Percentiles rank a stretch among this genome's conserved stretches.
phyloP scores from a whole-genome alignment of 2,888 invertebrate species.

The Drosophila melanosoma region DNA sequence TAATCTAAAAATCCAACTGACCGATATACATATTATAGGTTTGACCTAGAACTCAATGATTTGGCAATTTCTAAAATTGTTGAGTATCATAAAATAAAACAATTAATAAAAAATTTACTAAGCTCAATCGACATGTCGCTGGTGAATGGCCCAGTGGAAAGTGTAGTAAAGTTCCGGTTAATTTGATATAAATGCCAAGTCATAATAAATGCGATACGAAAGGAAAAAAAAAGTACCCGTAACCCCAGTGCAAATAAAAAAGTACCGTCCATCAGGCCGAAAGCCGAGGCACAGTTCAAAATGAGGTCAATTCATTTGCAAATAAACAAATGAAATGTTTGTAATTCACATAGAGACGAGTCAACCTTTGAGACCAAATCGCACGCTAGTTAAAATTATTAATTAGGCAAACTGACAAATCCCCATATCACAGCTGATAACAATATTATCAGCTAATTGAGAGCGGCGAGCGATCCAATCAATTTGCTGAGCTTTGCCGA shows the following conservation, averaged over 20 bases:
- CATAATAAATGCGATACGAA: constrained; percentile 28
- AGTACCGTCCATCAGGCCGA: constrained; percentile 48
- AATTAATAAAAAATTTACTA: too few relatives aligned
- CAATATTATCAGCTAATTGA: constrained; percentile 47
- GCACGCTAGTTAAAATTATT: background rate
- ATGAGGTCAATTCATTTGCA: constrained; percentile 53
- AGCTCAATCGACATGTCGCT: background rate
- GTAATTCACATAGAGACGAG: constrained; percentile 61
- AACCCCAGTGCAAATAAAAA: constrained; percentile 39
- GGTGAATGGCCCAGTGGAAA: constrained; percentile 23
- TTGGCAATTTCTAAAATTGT: background rate
- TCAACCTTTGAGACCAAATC: constrained; percentile 16
- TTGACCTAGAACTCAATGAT: constrained; percentile 32
- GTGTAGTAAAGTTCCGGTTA: constrained; percentile 27
- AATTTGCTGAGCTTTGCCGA: constrained; percentile 17
- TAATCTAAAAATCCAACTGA: constrained; percentile 27
- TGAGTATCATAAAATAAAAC: background rate
- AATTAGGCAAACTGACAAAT: constrained; percentile 33
- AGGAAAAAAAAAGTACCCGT: constrained; percentile 45
- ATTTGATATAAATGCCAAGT: constrained; percentile 28
- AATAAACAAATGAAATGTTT: background rate
- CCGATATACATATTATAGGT: constrained; percentile 11
- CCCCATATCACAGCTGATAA: constrained; percentile 30
- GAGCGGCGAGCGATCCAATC: constrained; percentile 30
- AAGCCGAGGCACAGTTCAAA: constrained; percentile 26